These are phyloP conservation scores for Acronicta psi DNA, from an alignment of 2,888 invertebrate species.

Conservation along the genomic window DNA sequence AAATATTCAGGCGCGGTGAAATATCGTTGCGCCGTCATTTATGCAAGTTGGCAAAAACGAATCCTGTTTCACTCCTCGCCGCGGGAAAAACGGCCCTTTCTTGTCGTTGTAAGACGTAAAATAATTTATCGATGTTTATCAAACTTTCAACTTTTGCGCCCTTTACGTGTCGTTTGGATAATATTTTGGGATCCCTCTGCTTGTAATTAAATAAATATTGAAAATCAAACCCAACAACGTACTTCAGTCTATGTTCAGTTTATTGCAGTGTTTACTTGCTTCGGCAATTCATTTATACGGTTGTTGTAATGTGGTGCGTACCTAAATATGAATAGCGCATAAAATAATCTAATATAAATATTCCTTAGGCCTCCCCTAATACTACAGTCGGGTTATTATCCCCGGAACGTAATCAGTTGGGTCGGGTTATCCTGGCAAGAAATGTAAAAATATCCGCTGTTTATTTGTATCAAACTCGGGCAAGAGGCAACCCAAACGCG, in stretches of 20 bases:
- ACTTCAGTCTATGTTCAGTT: conserved; percentile 28
- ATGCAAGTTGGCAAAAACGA: conserved; percentile 87
- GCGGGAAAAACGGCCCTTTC: conserved; percentile 76
- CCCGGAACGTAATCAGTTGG: conserved; percentile 86
- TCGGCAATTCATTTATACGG: conserved; percentile 36
- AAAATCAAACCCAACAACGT: conserved; percentile 60
- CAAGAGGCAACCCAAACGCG: conserved; percentile 86
- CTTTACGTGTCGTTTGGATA: conserved; percentile 79
- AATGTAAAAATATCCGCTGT: conserved; percentile 88
- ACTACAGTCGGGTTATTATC: conserved; percentile 81
- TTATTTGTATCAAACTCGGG: conserved; percentile 88
- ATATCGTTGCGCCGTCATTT: conserved; percentile 85
- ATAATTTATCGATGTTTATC: conserved; percentile 66
- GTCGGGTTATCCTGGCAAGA: conserved; percentile 84
- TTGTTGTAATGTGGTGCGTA: conserved; percentile 42
- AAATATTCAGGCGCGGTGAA: conserved; percentile 84
- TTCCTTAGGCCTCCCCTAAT: conserved; percentile 75
- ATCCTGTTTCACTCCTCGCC: conserved; percentile 73
- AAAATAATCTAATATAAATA: conserved; percentile 78
- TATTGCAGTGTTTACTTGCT: conserved; percentile 22
- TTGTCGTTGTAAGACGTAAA: conserved; percentile 73
- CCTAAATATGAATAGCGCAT: conserved; percentile 61
- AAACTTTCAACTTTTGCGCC: conserved; percentile 70
- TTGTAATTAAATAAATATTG: conserved; percentile 76
- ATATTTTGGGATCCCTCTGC: conserved; percentile 74